Evolutionary conservation across 2,797 vertebrate genomes (phyloP).

Genomic region (Ara ararauna): DNA sequence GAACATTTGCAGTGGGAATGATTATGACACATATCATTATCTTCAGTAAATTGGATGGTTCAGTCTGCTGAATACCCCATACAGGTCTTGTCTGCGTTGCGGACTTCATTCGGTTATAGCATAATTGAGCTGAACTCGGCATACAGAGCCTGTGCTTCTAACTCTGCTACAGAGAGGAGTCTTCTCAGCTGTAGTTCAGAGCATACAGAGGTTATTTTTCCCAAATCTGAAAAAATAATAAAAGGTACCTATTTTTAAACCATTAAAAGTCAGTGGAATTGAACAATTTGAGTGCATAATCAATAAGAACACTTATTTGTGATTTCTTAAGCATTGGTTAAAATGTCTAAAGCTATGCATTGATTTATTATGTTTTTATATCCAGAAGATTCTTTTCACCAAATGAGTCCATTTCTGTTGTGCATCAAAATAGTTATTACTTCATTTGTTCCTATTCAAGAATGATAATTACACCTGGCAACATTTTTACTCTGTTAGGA

Average conservation of each 20-base stretch:
- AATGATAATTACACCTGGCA: slow-evolving; percentile 16
- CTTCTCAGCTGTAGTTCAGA: neutral
- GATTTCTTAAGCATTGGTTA: neutral
- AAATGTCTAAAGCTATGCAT: neutral
- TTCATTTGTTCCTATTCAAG: slow-evolving; percentile 19
- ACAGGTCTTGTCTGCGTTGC: slow-evolving; percentile 14
- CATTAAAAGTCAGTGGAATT: neutral
- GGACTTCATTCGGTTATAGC: slow-evolving; percentile 40
- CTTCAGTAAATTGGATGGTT: slow-evolving; percentile 60
- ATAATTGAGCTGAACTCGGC: slow-evolving; percentile 55
- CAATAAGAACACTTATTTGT: neutral
- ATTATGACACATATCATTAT: slow-evolving; percentile 73
- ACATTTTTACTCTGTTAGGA: slow-evolving; percentile 3
- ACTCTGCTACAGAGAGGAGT: neutral
- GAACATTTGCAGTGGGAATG: slow-evolving; percentile 57
- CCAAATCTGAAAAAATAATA: neutral
- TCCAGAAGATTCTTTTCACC: neutral
- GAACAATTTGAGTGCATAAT: slow-evolving; percentile 6
- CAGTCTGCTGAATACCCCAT: slow-evolving; percentile 41
- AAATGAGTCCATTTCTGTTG: neutral
- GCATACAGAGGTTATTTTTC: neutral
- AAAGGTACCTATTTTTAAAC: neutral
- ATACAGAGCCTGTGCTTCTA: neutral
- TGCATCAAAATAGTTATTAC: neutral
- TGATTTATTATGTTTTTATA: neutral